phyloP scores from a whole-genome alignment of 2,888 invertebrate genomes.

The Drosophila prolongata region DNA sequence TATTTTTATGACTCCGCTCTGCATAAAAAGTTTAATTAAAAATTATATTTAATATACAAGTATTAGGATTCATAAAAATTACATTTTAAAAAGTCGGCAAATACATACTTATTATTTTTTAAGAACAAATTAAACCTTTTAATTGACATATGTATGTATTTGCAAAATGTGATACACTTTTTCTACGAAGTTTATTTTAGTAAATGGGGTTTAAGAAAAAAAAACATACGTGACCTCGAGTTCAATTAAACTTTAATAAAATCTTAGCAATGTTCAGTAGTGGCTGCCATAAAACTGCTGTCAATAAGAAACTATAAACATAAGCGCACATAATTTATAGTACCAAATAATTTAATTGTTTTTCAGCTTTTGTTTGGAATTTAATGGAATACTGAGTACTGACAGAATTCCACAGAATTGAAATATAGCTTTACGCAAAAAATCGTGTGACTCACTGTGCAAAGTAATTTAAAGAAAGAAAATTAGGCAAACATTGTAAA shows the following conservation, averaged over 20 bases:
- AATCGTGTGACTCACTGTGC: conserved; percentile 17
- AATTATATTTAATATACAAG: no score
- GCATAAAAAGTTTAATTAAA: no score
- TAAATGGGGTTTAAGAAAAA: no score
- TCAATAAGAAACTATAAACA: conserved; percentile 9
- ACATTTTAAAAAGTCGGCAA: no score
- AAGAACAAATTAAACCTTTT: no score
- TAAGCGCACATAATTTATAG: neutral
- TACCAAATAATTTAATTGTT: neutral
- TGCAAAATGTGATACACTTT: no score
- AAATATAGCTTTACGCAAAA: neutral
- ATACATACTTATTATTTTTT: no score
- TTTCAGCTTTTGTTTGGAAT: conserved; percentile 7
- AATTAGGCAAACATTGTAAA: conserved; percentile 15
- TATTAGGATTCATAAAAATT: no score
- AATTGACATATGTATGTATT: no score
- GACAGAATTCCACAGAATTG: neutral
- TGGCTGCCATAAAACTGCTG: neutral
- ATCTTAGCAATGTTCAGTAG: neutral
- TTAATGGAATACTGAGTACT: conserved; percentile 1
- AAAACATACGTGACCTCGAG: no score
- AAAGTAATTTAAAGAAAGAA: neutral
- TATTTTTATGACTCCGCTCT: neutral
- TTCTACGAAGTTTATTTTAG: no score
- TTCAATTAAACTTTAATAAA: no score